Evolutionary conservation across 1,140 invertebrate genomes (phyloP).

Genomic region (Conus betulinus): DNA sequence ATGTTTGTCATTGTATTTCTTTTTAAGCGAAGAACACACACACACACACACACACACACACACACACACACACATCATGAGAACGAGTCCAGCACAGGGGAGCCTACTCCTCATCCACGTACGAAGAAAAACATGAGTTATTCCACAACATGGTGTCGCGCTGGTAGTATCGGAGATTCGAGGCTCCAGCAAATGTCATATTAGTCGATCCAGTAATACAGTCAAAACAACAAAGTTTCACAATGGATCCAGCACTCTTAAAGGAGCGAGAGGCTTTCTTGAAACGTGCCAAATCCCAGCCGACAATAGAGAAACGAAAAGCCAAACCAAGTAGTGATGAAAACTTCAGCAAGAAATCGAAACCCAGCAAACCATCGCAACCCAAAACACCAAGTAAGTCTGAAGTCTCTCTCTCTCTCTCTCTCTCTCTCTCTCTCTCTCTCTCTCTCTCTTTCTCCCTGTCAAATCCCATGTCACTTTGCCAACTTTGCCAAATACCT

Average conservation of each 20-base stretch:
- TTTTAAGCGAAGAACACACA: no score
- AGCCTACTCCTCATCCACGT: not conserved
- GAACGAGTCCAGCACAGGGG: not conserved
- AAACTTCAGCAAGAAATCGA: slow-evolving; percentile 80
- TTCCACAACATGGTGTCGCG: not conserved
- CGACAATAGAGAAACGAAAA: slow-evolving; percentile 83
- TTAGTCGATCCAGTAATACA: not conserved
- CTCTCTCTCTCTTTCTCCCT: not conserved
- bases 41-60: no score
- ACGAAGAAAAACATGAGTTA: not conserved
- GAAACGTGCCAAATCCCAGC: slow-evolving; percentile 90
- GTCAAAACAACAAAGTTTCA: not conserved
- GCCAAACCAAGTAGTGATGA: slow-evolving; percentile 81
- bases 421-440: not conserved
- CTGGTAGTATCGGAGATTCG: not conserved
- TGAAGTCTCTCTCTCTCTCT: not conserved
- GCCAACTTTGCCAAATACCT: no score
- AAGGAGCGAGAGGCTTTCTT: slow-evolving; percentile 94
- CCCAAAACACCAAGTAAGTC: slow-evolving; percentile 49
- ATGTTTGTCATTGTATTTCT: no score
- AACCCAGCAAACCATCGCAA: slow-evolving; percentile 53
- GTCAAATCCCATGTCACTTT: not conserved
- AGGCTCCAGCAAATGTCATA: not conserved
- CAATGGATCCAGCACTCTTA: slow-evolving; percentile 94
- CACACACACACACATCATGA: no score